Conservation (phyloP, 2,113 vertebrate genomes). For the Corythornis madagascariensis region DNA sequence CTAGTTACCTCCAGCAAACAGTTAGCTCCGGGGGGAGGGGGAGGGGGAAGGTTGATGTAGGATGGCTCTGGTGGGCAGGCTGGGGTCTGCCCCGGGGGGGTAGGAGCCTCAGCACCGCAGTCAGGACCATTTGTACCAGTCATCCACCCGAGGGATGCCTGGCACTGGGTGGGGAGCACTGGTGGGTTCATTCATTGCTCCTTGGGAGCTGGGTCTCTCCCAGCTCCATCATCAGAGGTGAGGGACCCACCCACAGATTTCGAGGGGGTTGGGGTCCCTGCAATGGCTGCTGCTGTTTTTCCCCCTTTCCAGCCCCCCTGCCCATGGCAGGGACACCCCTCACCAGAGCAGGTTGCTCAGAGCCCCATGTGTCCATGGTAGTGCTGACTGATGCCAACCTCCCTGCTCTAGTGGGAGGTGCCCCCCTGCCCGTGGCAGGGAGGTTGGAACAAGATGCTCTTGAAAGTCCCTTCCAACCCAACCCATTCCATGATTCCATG, state of each 20-base stretch:
- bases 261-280: background rate
- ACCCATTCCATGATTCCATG: background rate
- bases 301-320: background rate
- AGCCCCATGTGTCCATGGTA: too few relatives aligned
- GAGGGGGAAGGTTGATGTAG: background rate
- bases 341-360: too few relatives aligned
- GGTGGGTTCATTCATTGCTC: background rate
- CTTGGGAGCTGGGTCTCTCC: background rate
- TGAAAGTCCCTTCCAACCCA: too few relatives aligned
- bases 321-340: too few relatives aligned
- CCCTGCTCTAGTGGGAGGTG: background rate
- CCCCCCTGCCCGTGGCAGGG: background rate
- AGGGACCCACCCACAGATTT: background rate
- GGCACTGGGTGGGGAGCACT: background rate
- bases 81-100: background rate
- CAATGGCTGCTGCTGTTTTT: background rate
- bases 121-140: background rate
- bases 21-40: accelerated
- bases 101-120: background rate
- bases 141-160: accelerated
- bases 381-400: background rate
- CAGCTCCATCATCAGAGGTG: background rate
- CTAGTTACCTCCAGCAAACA: background rate
- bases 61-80: background rate
- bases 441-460: background rate